These are phyloP conservation scores for Notechis scutatus DNA, from an alignment of 2,113 vertebrate genomes.

Conservation along the genomic window DNA sequence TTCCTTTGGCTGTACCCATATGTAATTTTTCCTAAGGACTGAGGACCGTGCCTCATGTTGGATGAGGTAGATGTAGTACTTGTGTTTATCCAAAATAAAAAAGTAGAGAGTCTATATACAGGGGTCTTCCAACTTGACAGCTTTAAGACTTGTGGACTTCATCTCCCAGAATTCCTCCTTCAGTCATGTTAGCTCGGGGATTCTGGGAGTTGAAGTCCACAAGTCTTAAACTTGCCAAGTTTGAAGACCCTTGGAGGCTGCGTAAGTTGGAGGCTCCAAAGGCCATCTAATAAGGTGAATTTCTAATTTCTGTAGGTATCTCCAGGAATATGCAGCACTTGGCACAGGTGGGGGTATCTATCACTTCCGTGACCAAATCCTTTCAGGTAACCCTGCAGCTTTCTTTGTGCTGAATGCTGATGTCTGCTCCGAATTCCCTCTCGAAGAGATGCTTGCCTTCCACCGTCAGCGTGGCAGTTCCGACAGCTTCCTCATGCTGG, in stretches of 20 bases:
- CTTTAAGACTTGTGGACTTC: too few species aligned
- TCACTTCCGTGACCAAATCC: conserved; percentile 98
- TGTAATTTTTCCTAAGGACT: neutral
- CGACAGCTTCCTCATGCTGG: conserved; percentile 89
- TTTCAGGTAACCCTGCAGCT: conserved; percentile 85
- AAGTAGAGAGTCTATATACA: neutral
- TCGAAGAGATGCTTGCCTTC: conserved; percentile 87
- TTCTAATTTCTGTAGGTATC: conserved; percentile 73
- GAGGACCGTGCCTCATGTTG: neutral
- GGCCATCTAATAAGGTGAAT: neutral
- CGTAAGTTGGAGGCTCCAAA: neutral
- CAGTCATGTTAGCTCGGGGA: too few species aligned
- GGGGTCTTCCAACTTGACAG: too few species aligned
- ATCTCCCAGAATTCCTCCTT: too few species aligned
- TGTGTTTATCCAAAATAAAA: neutral
- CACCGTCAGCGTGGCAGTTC: conserved; percentile 74
- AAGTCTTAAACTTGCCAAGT: too few species aligned
- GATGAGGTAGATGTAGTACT: neutral
- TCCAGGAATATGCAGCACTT: conserved; percentile 92
- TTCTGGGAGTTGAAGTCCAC: too few species aligned
- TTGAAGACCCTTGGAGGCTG: neutral
- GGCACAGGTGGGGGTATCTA: conserved; percentile 96
- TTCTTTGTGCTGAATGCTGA: conserved; percentile 97
- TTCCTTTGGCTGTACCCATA: neutral
- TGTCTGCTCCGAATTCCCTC: conserved; percentile 92